Conservation (phyloP, 2,113 vertebrate genomes). For the Saguinus midas region DNA sequence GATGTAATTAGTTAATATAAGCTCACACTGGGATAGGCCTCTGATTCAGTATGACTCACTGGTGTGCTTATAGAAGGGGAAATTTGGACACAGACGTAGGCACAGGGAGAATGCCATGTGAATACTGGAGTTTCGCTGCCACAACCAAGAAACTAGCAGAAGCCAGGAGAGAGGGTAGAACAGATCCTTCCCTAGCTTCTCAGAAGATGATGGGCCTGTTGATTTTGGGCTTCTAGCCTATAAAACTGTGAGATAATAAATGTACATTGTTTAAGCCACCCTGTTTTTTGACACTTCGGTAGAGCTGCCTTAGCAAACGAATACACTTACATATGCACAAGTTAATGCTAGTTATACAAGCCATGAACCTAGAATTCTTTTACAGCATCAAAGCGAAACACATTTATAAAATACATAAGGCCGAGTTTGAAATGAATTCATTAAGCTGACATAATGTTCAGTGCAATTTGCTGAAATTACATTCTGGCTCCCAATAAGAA, state of each 20-base stretch:
- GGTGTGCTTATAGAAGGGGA: background rate
- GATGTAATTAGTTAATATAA: background rate
- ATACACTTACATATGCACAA: background rate
- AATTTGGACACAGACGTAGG: background rate
- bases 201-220: background rate
- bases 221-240: background rate
- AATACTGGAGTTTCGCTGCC: background rate
- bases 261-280: background rate
- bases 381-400: background rate
- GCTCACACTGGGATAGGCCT: background rate
- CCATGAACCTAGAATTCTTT: background rate
- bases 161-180: background rate
- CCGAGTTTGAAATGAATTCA: background rate
- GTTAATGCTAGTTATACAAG: background rate
- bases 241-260: background rate
- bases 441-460: background rate
- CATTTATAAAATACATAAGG: background rate
- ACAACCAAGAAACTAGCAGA: background rate
- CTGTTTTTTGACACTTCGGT: background rate
- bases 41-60: background rate
- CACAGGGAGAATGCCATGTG: background rate
- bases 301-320: background rate
- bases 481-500: too few relatives aligned
- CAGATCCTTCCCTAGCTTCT: background rate
- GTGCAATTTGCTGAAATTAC: background rate